These are phyloP conservation scores for Lycophotia porphyrea DNA, from an alignment of 2,888 invertebrate species.

Conservation along the genomic window DNA sequence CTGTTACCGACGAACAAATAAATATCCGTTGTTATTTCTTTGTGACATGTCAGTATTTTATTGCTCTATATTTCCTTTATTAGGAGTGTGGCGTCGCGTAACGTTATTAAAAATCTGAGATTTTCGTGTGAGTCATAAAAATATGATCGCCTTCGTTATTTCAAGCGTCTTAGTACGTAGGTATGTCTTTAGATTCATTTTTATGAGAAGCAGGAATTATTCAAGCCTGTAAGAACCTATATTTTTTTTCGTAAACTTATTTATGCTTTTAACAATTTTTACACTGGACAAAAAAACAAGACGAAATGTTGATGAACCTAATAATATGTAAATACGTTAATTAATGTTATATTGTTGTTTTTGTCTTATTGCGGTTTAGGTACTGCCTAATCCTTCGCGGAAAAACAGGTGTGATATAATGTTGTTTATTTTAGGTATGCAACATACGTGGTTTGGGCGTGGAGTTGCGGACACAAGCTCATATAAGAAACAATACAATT, in stretches of 20 bases:
- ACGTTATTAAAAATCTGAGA: slow-evolving; percentile 56
- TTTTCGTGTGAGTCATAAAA: slow-evolving; percentile 46
- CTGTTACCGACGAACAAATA: slow-evolving; percentile 25
- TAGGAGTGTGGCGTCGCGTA: slow-evolving; percentile 22
- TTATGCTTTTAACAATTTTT: background rate
- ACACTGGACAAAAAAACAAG: background rate
- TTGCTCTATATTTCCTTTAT: slow-evolving; percentile 58
- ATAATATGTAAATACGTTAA: too few species aligned
- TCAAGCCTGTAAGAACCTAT: background rate
- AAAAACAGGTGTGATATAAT: background rate
- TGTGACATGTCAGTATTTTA: slow-evolving; percentile 51
- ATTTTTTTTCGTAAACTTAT: background rate
- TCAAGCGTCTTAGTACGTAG: background rate
- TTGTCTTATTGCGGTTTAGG: background rate
- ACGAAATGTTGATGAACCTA: background rate
- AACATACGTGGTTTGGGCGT: background rate
- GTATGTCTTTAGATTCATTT: background rate
- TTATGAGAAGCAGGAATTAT: background rate
- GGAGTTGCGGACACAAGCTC: background rate
- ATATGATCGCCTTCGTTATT: slow-evolving; percentile 29
- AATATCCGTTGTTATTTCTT: slow-evolving; percentile 51
- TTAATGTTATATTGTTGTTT: background rate
- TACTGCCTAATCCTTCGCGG: background rate
- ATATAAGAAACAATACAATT: background rate
- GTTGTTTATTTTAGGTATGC: background rate